Evolutionary conservation across 64 coral and sea anemone species (phyloP), one percentile per base, ranked within the genome.

Genomic region (Platygyra sinensis): DNA sequence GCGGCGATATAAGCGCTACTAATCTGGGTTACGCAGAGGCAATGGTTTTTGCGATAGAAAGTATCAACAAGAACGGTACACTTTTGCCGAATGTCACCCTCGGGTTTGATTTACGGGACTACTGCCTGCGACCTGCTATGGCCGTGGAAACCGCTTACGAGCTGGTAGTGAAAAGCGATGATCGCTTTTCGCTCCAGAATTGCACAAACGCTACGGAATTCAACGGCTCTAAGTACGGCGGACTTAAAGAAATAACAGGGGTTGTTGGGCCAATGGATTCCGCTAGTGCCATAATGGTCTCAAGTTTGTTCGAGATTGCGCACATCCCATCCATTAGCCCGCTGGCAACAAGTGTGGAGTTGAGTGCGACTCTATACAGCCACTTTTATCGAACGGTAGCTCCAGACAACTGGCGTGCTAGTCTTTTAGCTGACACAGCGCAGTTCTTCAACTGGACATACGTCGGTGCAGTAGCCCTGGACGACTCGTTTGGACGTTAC

Each of bases 61-160:
- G 60, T 19, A 88, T 93, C 30, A 93, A 93, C 30, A 7, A 72
- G 7, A 75, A 93, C 50, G 72, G 18, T 4, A 51, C 42, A 8
- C 14, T 93, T 14, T 65, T 93, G 14, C 62, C 84, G 16, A 88
- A 88, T 60, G 60, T 88, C 11, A 93, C 84, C 25, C 46, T 94
- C 13, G 92, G 92, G 2, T 89, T 76, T 72, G 92, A 94, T 57
- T 84, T 94, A 20, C 78, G 77, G 20, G 92, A 94, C 65, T 94
- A 80, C 33, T 94, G 92, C 17, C 79, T 61, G 10, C 77, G 82
- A 17, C 79, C 92, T 15, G 73, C 72, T 11, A 76, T 62, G 38
- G 92, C 92, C 2, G 72, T 77, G 52, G 60, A 83, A 31, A 38
- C 80, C 12, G 71, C 86, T 22, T 94, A 89, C 67, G 72, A 82